Percentiles rank a stretch among this genome's conserved stretches.
Evolutionary conservation across 1,140 invertebrate genomes (phyloP).

Genomic region (Drosophila parvula): DNA sequence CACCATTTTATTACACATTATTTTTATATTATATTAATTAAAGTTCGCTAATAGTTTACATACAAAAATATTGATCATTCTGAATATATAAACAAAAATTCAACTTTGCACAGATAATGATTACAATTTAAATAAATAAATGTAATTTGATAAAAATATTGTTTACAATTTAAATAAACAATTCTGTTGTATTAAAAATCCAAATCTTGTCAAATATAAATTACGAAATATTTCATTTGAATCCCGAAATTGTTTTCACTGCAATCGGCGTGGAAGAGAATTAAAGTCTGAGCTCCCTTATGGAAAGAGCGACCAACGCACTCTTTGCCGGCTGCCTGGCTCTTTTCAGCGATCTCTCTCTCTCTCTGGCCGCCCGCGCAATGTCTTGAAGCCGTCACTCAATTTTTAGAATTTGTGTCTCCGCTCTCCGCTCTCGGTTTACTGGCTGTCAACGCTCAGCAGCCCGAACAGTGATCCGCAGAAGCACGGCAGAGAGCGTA

Average conservation of each 20-base stretch:
- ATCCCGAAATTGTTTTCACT: not conserved
- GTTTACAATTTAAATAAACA: no score
- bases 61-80: no score
- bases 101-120: no score
- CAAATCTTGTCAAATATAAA: not conserved
- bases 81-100: no score
- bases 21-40: no score
- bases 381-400: constrained; percentile 48
- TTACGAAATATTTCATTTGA: not conserved
- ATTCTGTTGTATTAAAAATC: no score
- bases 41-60: no score
- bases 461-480: not conserved
- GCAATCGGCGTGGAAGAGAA: constrained; percentile 7
- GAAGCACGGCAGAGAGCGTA: not conserved
- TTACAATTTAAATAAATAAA: no score
- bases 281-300: constrained; percentile 2
- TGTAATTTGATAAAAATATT: no score
- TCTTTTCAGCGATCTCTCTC: not conserved
- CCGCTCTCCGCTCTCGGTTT: constrained; percentile 2
- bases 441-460: not conserved
- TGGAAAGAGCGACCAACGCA: constrained; percentile 4
- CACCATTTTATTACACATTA: no score
- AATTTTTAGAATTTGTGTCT: constrained; percentile 21
- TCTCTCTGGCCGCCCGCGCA: constrained; percentile 31
- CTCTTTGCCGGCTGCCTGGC: constrained; percentile 40